A percentile compares a stretch with the other conserved stretches of the same genome.
Conservation (phyloP, 2,797 vertebrate genomes). For the Pitangus sulphuratus region DNA sequence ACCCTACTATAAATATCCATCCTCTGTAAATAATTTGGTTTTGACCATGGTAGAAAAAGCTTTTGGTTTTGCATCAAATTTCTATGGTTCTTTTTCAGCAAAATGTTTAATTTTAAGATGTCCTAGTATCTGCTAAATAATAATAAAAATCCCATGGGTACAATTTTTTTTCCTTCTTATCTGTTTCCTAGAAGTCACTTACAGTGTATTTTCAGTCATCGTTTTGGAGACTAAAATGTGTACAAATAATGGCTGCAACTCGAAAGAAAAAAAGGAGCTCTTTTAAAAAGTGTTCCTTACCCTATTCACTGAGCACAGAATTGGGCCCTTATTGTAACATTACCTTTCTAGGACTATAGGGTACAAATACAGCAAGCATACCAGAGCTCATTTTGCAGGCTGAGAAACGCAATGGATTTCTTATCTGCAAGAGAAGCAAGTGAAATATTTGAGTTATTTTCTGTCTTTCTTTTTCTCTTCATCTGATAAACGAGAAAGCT, state of each 20-base stretch:
- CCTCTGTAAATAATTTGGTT: not conserved
- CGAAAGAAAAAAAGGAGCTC: not conserved
- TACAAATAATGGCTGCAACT: not conserved
- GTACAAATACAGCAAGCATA: not conserved
- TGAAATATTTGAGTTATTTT: not conserved
- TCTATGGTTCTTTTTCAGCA: not conserved
- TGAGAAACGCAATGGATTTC: constrained; percentile 1
- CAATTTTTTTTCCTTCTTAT: not conserved
- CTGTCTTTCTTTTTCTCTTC: not conserved
- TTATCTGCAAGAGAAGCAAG: not conserved
- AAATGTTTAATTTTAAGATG: not conserved
- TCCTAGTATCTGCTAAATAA: not conserved
- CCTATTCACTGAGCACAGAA: not conserved
- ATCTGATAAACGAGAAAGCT: constrained; percentile 13
- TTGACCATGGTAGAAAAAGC: not conserved
- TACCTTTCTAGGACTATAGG: not conserved
- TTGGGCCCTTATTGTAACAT: not conserved
- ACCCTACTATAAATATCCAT: not conserved
- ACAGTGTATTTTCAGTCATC: not conserved
- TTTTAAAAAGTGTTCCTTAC: not conserved
- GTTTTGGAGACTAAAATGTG: not conserved
- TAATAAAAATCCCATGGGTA: not conserved
- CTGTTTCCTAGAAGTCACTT: not conserved
- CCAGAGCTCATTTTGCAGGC: not conserved
- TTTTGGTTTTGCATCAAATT: not conserved